Conservation (phyloP, 2,113 vertebrate species). For the Cnemophilus loriae region DNA sequence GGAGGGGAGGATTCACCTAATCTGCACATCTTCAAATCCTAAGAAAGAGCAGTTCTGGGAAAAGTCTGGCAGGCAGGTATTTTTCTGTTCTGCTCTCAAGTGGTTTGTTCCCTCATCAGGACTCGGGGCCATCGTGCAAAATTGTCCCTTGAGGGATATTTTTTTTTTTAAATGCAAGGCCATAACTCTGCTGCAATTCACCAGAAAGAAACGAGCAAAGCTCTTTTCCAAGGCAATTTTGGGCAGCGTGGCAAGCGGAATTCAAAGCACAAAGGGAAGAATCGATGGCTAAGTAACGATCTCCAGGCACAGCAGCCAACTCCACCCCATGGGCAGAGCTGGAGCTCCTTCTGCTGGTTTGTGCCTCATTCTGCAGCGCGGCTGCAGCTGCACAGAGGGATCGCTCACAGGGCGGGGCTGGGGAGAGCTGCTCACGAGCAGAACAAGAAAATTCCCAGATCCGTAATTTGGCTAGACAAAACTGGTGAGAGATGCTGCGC, state of each 20-base stretch:
- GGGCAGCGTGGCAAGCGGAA: not conserved
- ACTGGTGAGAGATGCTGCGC: not conserved
- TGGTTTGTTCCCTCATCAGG: not conserved
- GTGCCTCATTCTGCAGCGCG: not conserved
- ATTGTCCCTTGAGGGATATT: not conserved
- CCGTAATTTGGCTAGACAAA: not conserved
- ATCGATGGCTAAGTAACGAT: not conserved
- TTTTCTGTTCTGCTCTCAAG: not conserved
- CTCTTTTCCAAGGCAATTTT: not conserved
- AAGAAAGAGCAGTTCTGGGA: not conserved
- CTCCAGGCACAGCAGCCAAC: not conserved
- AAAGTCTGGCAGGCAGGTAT: not conserved
- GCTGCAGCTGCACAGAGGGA: not conserved
- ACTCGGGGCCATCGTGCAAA: not conserved
- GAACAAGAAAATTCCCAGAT: not conserved
- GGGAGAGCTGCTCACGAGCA: not conserved
- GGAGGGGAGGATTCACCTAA: not conserved
- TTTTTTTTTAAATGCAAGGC: not conserved
- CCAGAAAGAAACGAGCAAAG: not conserved
- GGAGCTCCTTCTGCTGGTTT: slow-evolving; percentile 67
- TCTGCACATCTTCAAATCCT: not conserved
- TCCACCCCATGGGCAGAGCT: not conserved
- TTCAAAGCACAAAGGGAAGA: not conserved
- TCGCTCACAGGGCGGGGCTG: not conserved
- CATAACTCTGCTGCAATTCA: not conserved